A percentile compares a stretch with the other conserved stretches of the same genome.
Conservation (phyloP, 2,888 invertebrate genomes). For the Metopia argyrocephala region DNA sequence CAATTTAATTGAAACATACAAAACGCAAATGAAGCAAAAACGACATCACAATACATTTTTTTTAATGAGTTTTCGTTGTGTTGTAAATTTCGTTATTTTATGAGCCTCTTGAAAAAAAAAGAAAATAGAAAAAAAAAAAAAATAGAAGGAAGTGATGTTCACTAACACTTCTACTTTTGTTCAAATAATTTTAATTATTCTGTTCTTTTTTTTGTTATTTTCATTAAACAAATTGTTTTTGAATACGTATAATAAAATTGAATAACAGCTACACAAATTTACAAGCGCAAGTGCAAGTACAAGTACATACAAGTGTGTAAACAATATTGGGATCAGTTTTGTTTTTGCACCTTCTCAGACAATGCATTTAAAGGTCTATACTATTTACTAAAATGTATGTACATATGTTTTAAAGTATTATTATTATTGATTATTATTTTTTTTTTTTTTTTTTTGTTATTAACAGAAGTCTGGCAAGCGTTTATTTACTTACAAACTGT, state of each 20-base stretch:
- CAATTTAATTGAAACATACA: background rate
- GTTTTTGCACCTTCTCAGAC: background rate
- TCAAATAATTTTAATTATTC: conserved; percentile 21
- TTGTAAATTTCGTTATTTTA: conserved; percentile 37
- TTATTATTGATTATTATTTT: too few species aligned
- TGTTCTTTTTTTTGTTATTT: conserved; percentile 32
- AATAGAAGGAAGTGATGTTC: too few species aligned
- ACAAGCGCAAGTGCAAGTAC: conserved; percentile 49
- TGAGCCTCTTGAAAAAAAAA: too few species aligned
- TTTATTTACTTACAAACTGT: too few species aligned
- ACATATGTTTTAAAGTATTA: too few species aligned
- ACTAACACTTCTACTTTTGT: too few species aligned
- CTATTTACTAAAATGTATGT: too few species aligned
- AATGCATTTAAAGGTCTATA: background rate
- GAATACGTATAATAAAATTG: conserved; percentile 23
- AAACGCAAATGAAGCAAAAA: conserved; percentile 37
- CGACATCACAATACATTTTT: background rate
- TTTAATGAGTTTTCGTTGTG: conserved; percentile 54
- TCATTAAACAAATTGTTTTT: conserved; percentile 61
- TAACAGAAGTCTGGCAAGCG: too few species aligned
- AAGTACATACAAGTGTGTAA: background rate
- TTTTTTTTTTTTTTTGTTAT: too few species aligned
- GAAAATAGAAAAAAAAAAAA: too few species aligned
- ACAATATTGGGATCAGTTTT: background rate
- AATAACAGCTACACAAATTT: conserved; percentile 16